Percentiles rank a stretch among this genome's conserved stretches.
phyloP scores from a whole-genome alignment of 53 echinoderm and acorn worm species.

The Pentamera pediparva region DNA sequence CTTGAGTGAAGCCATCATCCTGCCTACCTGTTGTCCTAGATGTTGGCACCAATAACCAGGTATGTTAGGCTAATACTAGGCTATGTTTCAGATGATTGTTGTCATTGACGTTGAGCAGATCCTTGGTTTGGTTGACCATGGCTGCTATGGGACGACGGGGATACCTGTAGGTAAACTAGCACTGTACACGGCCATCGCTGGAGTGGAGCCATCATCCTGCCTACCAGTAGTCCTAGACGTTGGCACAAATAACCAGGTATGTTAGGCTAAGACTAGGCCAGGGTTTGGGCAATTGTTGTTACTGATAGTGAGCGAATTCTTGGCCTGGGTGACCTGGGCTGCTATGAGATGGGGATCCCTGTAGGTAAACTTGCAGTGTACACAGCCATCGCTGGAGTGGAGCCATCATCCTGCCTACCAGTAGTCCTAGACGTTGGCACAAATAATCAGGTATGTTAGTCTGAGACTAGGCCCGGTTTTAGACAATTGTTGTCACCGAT shows the following conservation, averaged over 20 bases:
- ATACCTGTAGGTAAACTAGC: constrained; percentile 80
- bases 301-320: constrained; percentile 92
- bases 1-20: constrained; percentile 70
- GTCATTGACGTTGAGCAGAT: constrained; percentile 92
- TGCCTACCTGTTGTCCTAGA: constrained; percentile 48
- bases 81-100: constrained; percentile 63
- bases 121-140: constrained; percentile 87
- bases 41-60: constrained; percentile 76
- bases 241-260: constrained; percentile 87
- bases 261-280: not conserved
- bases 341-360: constrained; percentile 97
- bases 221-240: constrained; percentile 87
- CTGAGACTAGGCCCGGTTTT: not conserved
- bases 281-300: constrained; percentile 85
- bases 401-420: constrained; percentile 83
- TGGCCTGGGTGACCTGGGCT: constrained; percentile 90
- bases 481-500: constrained; percentile 86
- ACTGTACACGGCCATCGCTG: constrained; percentile 93
- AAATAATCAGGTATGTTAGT: constrained; percentile 88
- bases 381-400: constrained; percentile 93
- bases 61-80: not conserved
- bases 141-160: constrained; percentile 73
- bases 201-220: constrained; percentile 84
- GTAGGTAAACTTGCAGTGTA: constrained; percentile 94
- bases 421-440: constrained; percentile 92